Percentiles rank a stretch among this genome's conserved stretches.
phyloP scores from a whole-genome alignment of 2,888 invertebrate species.

The Thalpophila matura region DNA sequence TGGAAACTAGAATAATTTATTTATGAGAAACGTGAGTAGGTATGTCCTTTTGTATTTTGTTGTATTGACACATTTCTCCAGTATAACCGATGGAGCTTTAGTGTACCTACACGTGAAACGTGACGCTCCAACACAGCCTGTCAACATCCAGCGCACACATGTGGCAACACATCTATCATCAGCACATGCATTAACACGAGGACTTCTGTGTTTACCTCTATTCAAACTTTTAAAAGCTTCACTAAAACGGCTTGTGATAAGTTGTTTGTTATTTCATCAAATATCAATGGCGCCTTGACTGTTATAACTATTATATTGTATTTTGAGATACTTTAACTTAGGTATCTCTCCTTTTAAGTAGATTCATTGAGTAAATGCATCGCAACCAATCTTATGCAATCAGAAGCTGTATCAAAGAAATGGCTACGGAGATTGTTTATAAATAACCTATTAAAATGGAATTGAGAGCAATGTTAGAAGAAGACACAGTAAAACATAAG shows the following conservation, averaged over 20 bases:
- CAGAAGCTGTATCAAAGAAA: constrained; percentile 2
- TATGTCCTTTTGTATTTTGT: constrained; percentile 12
- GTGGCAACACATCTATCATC: constrained; percentile 58
- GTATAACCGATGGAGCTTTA: constrained; percentile 44
- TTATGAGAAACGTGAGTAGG: constrained; percentile 21
- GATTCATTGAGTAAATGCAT: not conserved
- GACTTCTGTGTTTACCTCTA: constrained; percentile 24
- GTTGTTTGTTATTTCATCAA: not conserved
- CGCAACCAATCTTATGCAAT: not conserved
- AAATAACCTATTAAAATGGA: not conserved
- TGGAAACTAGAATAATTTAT: not conserved
- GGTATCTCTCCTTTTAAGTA: not conserved
- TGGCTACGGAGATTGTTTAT: not conserved
- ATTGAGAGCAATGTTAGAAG: not conserved
- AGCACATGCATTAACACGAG: constrained; percentile 46
- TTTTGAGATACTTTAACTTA: too few species aligned
- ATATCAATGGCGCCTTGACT: not conserved
- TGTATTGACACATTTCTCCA: constrained; percentile 27
- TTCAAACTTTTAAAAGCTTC: constrained; percentile 27
- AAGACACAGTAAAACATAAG: not conserved
- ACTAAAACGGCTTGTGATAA: not conserved
- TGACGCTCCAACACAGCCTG: constrained; percentile 39
- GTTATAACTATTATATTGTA: not conserved
- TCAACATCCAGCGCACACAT: constrained; percentile 48
- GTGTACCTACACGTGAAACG: too few species aligned